Conservation (phyloP, 2,888 invertebrate genomes). For the Pantelozetes paolii region DNA sequence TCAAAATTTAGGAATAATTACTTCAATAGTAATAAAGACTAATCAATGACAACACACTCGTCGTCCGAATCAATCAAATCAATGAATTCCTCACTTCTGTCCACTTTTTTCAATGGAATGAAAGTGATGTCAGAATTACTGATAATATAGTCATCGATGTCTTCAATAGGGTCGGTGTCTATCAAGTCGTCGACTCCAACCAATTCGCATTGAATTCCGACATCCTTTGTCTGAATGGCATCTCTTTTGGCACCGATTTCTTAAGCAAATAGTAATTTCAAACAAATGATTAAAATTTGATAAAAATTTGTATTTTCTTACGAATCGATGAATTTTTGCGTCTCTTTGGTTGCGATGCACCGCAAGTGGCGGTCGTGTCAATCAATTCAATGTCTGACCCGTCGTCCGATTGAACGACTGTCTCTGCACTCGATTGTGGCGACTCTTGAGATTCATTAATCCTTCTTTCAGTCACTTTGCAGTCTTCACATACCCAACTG, state of each 20-base stretch:
- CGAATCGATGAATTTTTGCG: not conserved
- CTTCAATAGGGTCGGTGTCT: constrained; percentile 1
- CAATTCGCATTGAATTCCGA: constrained; percentile 1
- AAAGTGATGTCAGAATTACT: not conserved
- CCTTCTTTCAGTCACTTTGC: not conserved
- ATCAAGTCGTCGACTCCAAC: not conserved
- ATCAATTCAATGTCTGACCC: not conserved
- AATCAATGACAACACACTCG: not conserved
- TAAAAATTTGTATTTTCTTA: not conserved
- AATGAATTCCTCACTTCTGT: not conserved
- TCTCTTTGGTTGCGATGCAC: not conserved
- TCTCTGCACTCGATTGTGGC: not conserved
- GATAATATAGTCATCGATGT: not conserved
- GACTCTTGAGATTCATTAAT: not conserved
- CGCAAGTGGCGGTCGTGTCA: not conserved
- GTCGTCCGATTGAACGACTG: too few species aligned
- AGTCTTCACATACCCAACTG: constrained; percentile 34
- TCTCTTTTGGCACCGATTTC: not conserved
- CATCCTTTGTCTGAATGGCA: not conserved
- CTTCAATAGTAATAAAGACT: too few species aligned
- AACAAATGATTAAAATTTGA: not conserved
- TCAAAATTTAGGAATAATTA: too few species aligned
- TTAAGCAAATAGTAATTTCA: not conserved
- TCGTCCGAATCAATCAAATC: not conserved
- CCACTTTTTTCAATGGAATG: too few species aligned